phyloP scores from a whole-genome alignment of 37 sponge, comb jelly and placozoan genomes.

The Aphrocallistes beatrix region DNA sequence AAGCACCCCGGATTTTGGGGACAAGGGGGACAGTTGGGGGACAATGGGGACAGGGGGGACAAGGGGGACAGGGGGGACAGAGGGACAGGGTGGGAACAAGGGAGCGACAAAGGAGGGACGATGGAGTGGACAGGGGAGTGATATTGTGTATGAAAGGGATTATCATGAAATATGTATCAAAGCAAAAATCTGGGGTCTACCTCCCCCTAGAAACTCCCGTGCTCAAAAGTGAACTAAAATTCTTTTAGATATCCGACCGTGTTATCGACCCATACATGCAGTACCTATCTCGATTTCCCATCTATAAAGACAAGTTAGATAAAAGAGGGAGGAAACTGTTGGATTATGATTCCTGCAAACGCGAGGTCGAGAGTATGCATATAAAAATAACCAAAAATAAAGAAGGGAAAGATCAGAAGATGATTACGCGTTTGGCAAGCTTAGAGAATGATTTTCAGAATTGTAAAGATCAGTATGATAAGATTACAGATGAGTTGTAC shows the following conservation, averaged over 20 bases:
- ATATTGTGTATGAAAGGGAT: too few species aligned
- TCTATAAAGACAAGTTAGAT: slow-evolving; percentile 12
- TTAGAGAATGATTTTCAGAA: background rate
- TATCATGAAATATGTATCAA: too few species aligned
- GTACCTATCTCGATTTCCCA: background rate
- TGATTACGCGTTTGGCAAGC: background rate
- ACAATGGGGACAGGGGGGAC: too few species aligned
- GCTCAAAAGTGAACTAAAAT: too few species aligned
- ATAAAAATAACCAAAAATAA: background rate
- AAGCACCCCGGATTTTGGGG: too few species aligned
- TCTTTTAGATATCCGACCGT: background rate
- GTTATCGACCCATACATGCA: background rate
- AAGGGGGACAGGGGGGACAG: too few species aligned
- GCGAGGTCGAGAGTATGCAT: background rate
- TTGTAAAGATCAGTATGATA: background rate
- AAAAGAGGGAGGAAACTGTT: background rate
- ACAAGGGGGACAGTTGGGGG: too few species aligned
- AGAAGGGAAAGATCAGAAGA: background rate
- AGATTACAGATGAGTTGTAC: background rate
- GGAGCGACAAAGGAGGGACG: too few species aligned
- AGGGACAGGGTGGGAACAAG: too few species aligned
- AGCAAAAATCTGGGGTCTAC: too few species aligned
- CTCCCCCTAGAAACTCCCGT: too few species aligned
- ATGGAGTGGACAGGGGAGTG: too few species aligned
- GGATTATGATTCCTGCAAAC: slow-evolving; percentile 16